Base-by-base conservation (phyloP, 1,140 invertebrate species). In the Drosophila chauvacae region DNA sequence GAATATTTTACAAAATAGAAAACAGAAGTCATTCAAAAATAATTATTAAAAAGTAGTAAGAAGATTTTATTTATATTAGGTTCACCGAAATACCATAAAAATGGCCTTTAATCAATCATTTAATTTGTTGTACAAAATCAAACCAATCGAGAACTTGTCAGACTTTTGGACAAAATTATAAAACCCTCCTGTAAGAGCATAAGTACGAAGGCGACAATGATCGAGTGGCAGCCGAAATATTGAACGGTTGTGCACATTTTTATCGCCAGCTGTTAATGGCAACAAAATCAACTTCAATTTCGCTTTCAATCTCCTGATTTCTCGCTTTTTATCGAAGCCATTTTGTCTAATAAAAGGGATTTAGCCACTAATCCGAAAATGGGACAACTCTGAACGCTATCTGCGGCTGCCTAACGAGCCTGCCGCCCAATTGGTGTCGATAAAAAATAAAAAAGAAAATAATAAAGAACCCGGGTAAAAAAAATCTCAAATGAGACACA, bases 211-310 rank as follows among this genome's bases (percentile, higher is more conserved):
- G 47, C 41, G 28, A 70, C 77, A 83, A 77, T 74, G 51, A 58
- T 70, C 23, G 61, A 66, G 63, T 68, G 39, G 39, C 28, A 18
- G 62, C 48, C 66, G 14, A 45, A 68, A 70, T 47, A 48, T 64
- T 37, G 39, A 33, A 26, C 37, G 59, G 18, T 37, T 30, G 66
- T 68, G 48, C 39, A 44, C 62, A 66, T 55, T 55, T 70, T 72
- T 72, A 44, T 23, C 16, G 83, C 26, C 84, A 90, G 84, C 84
- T 87, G 83, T 80, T 80, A 85, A 83, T 39, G 42, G 48, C 72
- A 87, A 87, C 83, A 78, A 84, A 80, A 88, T 83, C 84, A 87
- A 83, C 84, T 87, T 88, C 69, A 87, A 90, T 88, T 87, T 80
- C 79, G 64, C 51, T 76, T 63, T 68, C 60, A 55, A 58, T 72